These are phyloP conservation scores for Invenusta paracnida DNA, from an alignment of 2,888 invertebrate genomes.

Conservation along the genomic window DNA sequence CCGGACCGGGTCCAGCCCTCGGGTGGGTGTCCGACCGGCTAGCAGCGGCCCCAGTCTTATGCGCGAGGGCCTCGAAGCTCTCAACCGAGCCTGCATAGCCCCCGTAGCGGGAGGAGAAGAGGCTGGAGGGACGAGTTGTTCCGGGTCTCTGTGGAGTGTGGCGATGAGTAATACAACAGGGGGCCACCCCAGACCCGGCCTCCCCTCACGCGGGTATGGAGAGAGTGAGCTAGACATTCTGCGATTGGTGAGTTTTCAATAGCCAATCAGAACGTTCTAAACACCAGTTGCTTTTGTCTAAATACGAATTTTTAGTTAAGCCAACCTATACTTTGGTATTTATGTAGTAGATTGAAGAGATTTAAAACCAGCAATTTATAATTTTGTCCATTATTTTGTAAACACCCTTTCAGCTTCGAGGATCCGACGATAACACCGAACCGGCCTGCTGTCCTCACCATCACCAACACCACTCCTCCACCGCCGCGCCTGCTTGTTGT, in stretches of 20 bases:
- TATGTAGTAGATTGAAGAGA: too few species aligned
- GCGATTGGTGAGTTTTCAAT: neutral
- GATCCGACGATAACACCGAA: neutral
- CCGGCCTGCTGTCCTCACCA: too few species aligned
- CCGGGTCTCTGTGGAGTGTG: neutral
- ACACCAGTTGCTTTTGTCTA: too few species aligned
- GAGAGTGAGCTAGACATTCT: neutral
- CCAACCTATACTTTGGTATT: too few species aligned
- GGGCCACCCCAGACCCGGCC: neutral
- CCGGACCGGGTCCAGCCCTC: neutral
- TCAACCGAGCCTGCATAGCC: neutral
- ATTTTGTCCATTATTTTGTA: neutral
- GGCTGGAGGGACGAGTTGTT: neutral
- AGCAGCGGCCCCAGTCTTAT: neutral
- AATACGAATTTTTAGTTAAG: too few species aligned
- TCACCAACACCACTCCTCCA: too few species aligned
- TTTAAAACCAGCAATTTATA: neutral
- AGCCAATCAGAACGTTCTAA: too few species aligned
- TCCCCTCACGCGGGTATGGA: neutral
- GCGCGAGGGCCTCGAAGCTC: neutral
- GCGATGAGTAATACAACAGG: neutral
- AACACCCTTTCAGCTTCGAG: neutral
- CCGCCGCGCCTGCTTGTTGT: too few species aligned
- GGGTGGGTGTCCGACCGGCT: neutral
- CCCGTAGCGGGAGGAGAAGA: neutral